Evolutionary conservation across 1,140 invertebrate species (phyloP).

Genomic region (Drosophila pandora): DNA sequence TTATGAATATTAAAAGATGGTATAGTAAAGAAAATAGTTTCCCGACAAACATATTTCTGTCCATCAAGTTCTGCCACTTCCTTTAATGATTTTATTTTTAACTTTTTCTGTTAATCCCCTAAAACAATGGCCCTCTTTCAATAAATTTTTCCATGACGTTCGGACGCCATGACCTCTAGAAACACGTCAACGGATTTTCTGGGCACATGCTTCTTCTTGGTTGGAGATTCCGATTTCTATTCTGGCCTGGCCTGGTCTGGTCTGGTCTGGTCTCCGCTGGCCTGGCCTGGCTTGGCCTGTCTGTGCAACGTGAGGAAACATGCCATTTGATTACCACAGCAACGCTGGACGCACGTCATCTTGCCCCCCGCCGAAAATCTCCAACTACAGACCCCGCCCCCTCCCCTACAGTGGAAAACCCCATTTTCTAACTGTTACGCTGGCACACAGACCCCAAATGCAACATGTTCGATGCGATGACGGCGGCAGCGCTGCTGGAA

Average conservation of each 20-base stretch:
- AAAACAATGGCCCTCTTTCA: not conserved
- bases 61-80: too few relatives aligned
- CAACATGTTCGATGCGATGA: slow-evolving; percentile 57
- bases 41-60: too few relatives aligned
- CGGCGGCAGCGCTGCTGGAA: slow-evolving; percentile 52
- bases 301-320: slow-evolving; percentile 69
- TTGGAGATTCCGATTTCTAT: not conserved
- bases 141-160: slow-evolving; percentile 3
- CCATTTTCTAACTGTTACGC: slow-evolving; percentile 52
- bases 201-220: not conserved
- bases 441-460: slow-evolving; percentile 52
- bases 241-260: not conserved
- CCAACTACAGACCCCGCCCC: not conserved
- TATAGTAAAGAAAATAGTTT: too few relatives aligned
- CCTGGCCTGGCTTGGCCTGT: slow-evolving; percentile 3
- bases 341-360: slow-evolving; percentile 39
- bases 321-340: slow-evolving; percentile 57
- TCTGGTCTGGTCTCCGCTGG: not conserved
- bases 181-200: slow-evolving; percentile 11
- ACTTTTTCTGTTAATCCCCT: not conserved
- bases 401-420: slow-evolving; percentile 2
- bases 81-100: too few relatives aligned
- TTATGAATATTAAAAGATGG: too few relatives aligned
- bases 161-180: not conserved
- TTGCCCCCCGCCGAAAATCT: not conserved